These are phyloP conservation scores for Anodontia alba DNA, from an alignment of 2,888 invertebrate genomes.

Conservation along the genomic window DNA sequence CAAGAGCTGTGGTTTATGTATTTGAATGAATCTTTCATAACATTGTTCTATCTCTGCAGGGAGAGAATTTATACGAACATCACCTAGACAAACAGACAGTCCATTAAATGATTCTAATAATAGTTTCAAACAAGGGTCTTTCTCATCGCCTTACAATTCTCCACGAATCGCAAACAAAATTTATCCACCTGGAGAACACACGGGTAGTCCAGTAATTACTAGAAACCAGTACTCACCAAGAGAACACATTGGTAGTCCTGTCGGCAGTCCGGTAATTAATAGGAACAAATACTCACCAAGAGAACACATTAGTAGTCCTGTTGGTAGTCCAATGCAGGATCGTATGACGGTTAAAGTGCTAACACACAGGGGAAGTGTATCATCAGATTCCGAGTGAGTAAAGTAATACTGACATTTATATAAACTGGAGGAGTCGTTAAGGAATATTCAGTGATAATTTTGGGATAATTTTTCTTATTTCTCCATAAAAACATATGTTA, in stretches of 20 bases:
- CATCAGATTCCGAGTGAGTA: constrained; percentile 81
- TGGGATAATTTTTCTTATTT: too few relatives aligned
- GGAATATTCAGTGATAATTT: too few relatives aligned
- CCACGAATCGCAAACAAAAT: constrained; percentile 16
- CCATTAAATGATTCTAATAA: constrained; percentile 71
- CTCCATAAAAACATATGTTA: too few relatives aligned
- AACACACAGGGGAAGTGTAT: constrained; percentile 82
- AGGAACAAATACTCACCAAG: constrained; percentile 37
- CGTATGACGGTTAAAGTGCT: constrained; percentile 79
- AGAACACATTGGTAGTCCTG: constrained; percentile 47
- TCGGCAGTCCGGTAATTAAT: constrained; percentile 33
- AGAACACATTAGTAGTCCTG: constrained; percentile 47
- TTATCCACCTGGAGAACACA: constrained; percentile 16
- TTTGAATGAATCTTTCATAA: background rate
- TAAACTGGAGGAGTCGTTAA: too few relatives aligned
- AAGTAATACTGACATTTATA: background rate
- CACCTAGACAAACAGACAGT: constrained; percentile 80
- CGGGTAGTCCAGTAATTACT: constrained; percentile 21
- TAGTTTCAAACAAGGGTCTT: constrained; percentile 38
- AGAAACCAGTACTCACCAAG: constrained; percentile 38
- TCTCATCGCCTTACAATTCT: constrained; percentile 37
- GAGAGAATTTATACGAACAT: constrained; percentile 69
- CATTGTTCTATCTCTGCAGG: constrained; percentile 50
- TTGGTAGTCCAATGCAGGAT: constrained; percentile 39
- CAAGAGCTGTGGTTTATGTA: background rate